Percentiles rank a stretch among this genome's conserved stretches.
Conservation (phyloP, 2,113 vertebrate species). For the Anser brachyrhynchus region DNA sequence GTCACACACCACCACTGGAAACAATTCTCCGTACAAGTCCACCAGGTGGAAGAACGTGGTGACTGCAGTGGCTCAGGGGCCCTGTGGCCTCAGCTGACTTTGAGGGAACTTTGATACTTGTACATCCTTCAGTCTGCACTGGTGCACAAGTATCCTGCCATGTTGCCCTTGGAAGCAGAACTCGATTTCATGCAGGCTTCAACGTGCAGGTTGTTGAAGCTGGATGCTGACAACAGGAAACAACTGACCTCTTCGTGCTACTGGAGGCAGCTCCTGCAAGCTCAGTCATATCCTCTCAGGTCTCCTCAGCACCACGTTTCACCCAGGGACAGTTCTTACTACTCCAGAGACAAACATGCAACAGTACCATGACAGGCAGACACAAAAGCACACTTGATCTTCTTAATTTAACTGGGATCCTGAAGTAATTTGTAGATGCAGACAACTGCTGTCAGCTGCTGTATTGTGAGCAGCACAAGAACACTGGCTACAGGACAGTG, state of each 20-base stretch:
- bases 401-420: neutral
- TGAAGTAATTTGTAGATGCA: neutral
- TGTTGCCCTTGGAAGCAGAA: neutral
- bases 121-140: no score
- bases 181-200: neutral
- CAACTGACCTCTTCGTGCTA: neutral
- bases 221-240: neutral
- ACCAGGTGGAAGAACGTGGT: neutral
- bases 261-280: neutral
- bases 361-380: neutral
- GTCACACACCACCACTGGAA: rapidly evolving
- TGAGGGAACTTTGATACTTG: neutral
- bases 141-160: neutral
- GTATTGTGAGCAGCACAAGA: neutral
- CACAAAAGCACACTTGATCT: neutral
- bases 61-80: neutral
- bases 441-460: neutral
- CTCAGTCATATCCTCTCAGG: neutral
- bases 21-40: neutral
- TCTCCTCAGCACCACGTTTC: neutral
- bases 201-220: neutral
- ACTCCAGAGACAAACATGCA: neutral
- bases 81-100: neutral
- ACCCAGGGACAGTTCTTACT: neutral
- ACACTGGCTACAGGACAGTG: neutral